Conservation (phyloP, 2,113 vertebrate species). For the Phyllostomus discolor region DNA sequence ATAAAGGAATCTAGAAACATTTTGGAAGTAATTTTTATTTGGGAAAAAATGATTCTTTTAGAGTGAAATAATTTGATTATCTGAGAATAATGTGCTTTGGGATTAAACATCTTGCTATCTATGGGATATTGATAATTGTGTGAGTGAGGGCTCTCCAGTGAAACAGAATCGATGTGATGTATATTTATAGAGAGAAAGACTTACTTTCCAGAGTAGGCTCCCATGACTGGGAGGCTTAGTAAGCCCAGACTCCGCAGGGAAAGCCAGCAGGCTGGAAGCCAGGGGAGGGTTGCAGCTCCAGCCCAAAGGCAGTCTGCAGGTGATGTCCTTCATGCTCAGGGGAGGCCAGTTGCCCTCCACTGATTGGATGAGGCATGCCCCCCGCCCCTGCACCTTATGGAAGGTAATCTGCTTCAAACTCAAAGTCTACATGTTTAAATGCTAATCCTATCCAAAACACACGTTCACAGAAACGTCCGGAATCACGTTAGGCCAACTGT, state of each 20-base stretch:
- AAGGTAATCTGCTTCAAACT: background rate
- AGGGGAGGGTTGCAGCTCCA: background rate
- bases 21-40: slow-evolving; percentile 9
- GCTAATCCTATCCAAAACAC: background rate
- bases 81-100: background rate
- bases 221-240: background rate
- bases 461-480: background rate
- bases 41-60: background rate
- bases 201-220: background rate
- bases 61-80: background rate
- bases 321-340: background rate
- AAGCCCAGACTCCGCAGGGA: background rate
- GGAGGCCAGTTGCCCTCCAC: background rate
- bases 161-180: background rate
- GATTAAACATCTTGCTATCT: background rate
- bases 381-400: background rate
- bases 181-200: background rate
- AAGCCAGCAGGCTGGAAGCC: background rate
- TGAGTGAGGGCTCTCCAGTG: background rate
- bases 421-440: background rate
- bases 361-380: background rate
- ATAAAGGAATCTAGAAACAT: background rate
- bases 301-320: background rate
- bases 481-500: background rate
- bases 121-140: background rate